A percentile compares a stretch with the other conserved stretches of the same genome.
phyloP scores from a whole-genome alignment of 2,888 invertebrate species.

The Tuberolachnus salignus region DNA sequence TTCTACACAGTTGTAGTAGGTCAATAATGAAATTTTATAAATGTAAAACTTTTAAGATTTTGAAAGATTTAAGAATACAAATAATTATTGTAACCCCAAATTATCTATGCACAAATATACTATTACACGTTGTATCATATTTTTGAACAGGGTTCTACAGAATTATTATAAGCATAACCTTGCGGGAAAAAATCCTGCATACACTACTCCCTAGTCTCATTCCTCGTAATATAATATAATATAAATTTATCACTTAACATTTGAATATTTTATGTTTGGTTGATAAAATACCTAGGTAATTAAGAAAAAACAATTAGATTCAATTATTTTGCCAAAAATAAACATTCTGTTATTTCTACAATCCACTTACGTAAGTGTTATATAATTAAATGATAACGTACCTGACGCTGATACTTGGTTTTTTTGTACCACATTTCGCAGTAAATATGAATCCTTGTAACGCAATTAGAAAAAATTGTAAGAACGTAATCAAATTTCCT shows the following conservation, averaged over 20 bases:
- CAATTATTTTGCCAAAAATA: not conserved
- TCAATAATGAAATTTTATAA: too few relatives aligned
- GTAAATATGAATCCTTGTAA: slow-evolving; percentile 85
- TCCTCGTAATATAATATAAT: too few relatives aligned
- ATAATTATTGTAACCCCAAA: too few relatives aligned
- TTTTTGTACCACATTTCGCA: slow-evolving; percentile 81
- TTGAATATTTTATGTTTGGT: not conserved
- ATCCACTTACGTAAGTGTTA: not conserved
- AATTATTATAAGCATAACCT: too few relatives aligned
- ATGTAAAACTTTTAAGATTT: too few relatives aligned
- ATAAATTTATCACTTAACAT: not conserved
- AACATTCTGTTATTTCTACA: not conserved
- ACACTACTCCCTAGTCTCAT: too few relatives aligned
- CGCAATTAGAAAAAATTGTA: slow-evolving; percentile 91
- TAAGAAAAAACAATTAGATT: not conserved
- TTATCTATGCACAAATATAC: too few relatives aligned
- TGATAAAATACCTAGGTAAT: not conserved
- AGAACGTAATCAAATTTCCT: slow-evolving; percentile 94
- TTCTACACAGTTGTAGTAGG: too few relatives aligned
- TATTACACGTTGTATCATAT: too few relatives aligned
- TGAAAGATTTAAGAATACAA: too few relatives aligned
- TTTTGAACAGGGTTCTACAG: too few relatives aligned
- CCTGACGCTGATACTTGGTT: slow-evolving; percentile 75
- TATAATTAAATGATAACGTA: slow-evolving; percentile 60
- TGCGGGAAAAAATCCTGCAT: too few relatives aligned